These are phyloP conservation scores for Onychomys leucogaster DNA, from an alignment of 2,797 vertebrate species.

Conservation along the genomic window DNA sequence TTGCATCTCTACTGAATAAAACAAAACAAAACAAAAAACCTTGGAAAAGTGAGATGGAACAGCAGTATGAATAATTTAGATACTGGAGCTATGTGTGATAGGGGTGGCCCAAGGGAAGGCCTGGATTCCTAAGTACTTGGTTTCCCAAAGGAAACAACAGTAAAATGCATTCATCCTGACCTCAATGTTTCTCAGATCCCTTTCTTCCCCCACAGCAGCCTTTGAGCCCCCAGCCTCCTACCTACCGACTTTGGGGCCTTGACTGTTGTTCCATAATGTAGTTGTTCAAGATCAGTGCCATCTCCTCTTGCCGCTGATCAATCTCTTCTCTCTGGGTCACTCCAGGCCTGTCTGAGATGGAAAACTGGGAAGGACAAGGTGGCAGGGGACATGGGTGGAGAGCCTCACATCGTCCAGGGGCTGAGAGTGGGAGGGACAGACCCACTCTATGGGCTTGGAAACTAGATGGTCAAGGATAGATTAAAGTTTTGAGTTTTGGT, in stretches of 20 bases:
- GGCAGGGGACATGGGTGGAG: too few species aligned
- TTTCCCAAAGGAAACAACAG: conserved; percentile 15
- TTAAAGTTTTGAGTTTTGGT: neutral
- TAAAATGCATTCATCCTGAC: neutral
- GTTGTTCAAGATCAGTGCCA: conserved; percentile 84
- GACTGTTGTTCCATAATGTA: conserved; percentile 82
- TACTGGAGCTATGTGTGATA: neutral
- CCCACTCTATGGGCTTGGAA: neutral
- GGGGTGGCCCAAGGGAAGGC: neutral
- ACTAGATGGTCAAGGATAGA: too few species aligned
- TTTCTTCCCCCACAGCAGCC: neutral
- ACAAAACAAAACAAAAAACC: conserved; percentile 37
- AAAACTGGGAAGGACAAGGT: neutral
- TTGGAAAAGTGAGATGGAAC: conserved; percentile 62
- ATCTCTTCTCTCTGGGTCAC: conserved; percentile 74
- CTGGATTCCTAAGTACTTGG: neutral
- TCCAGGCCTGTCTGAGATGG: conserved; percentile 76
- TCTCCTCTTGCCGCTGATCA: conserved; percentile 84
- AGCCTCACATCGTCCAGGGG: neutral
- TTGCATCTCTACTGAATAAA: conserved; percentile 75
- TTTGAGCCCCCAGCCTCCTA: neutral
- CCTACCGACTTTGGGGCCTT: conserved; percentile 76
- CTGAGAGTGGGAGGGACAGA: neutral
- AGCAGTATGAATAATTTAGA: neutral
- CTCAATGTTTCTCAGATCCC: too few species aligned